Evolutionary conservation across 2,797 vertebrate genomes (phyloP).

Genomic region (Mormyrops boulengeri): DNA sequence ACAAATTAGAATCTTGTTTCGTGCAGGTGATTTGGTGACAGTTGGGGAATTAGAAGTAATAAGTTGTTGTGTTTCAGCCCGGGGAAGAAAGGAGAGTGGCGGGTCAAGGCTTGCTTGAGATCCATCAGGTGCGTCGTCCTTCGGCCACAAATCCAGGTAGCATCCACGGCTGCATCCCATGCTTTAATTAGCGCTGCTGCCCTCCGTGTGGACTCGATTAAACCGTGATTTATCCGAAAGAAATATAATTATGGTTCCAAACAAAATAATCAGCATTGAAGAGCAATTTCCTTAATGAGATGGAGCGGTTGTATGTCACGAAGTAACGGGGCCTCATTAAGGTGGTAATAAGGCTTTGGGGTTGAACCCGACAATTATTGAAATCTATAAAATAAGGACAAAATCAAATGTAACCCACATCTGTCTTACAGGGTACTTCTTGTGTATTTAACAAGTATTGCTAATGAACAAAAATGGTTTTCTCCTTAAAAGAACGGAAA

Average conservation of each 20-base stretch:
- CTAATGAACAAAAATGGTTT: constrained; percentile 33
- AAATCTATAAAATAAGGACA: constrained; percentile 70
- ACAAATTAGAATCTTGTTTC: constrained; percentile 95
- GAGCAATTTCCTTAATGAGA: constrained; percentile 99
- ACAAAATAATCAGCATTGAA: constrained; percentile 99
- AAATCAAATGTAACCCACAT: constrained; percentile 67
- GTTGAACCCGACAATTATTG: constrained; percentile 66
- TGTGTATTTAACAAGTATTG: constrained; percentile 21
- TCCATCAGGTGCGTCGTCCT: constrained; percentile 43
- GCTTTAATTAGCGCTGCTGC: constrained; percentile 84
- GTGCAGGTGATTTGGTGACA: constrained; percentile 89
- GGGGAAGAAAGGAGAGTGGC: constrained; percentile 33
- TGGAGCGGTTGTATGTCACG: constrained; percentile 93
- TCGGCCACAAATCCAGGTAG: constrained; percentile 58
- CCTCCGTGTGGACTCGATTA: constrained; percentile 96
- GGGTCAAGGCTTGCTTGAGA: constrained; percentile 38
- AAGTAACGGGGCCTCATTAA: constrained; percentile 94
- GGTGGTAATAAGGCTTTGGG: constrained; percentile 88
- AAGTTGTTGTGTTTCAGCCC: constrained; percentile 74
- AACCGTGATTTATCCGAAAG: constrained; percentile 98
- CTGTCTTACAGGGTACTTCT: constrained; percentile 57
- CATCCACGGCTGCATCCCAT: constrained; percentile 73
- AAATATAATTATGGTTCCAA: constrained; percentile 99
- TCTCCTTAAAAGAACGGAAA: constrained; percentile 35
- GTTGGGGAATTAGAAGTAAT: constrained; percentile 84